These are phyloP conservation scores for Cyprinus carpio DNA, from an alignment of 2,113 vertebrate genomes.

Conservation along the genomic window DNA sequence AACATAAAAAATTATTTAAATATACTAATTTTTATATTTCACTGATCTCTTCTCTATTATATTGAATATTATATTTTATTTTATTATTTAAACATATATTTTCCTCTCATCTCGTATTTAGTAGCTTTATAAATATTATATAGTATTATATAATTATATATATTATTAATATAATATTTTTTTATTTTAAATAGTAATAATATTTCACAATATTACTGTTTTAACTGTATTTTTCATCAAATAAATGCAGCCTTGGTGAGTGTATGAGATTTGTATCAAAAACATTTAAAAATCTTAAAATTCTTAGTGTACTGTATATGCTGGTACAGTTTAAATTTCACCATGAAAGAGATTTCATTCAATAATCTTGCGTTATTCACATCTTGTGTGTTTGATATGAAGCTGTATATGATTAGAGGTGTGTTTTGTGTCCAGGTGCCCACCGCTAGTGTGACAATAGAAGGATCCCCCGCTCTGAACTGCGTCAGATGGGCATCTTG, in stretches of 20 bases:
- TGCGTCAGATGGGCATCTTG: conserved; percentile 92
- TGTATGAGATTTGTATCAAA: not conserved
- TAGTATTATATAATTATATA: no score
- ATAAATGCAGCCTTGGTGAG: not conserved
- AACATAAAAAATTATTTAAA: no score
- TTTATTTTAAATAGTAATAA: not conserved
- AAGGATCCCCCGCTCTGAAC: conserved; percentile 94
- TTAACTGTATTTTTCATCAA: not conserved
- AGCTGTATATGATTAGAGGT: not conserved
- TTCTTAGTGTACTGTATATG: not conserved
- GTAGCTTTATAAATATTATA: no score
- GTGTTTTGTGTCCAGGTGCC: conserved; percentile 82
- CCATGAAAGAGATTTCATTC: not conserved
- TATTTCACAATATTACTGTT: not conserved
- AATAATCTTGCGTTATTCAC: not conserved
- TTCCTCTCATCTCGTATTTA: no score
- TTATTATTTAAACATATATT: no score
- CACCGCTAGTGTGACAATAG: conserved; percentile 91
- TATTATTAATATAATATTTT: no score
- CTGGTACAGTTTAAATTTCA: not conserved
- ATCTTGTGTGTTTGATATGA: not conserved
- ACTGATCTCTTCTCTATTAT: no score
- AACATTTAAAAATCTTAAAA: not conserved
- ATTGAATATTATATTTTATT: no score
- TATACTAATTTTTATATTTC: no score